Evolutionary conservation across 2,113 vertebrate genomes (phyloP).

Genomic region (Limanda limanda): DNA sequence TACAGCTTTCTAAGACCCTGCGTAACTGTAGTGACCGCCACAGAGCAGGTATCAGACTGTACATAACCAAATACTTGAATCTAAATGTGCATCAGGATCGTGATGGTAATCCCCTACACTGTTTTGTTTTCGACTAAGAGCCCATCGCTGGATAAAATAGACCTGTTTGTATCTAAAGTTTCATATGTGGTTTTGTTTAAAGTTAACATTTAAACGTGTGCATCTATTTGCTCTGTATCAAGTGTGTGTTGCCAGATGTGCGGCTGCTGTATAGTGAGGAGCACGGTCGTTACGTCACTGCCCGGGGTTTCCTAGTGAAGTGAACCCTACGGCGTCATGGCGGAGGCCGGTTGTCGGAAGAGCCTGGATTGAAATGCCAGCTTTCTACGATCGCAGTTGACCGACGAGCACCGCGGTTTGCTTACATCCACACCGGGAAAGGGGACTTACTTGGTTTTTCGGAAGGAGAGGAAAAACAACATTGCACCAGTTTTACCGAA

Average conservation of each 20-base stretch:
- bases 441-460: constrained; percentile 29
- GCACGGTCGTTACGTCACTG: constrained; percentile 79
- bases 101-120: not conserved
- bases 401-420: constrained; percentile 39
- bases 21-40: not conserved
- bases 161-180: not conserved
- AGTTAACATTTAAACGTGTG: not conserved
- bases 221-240: no score
- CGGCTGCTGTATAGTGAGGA: constrained; percentile 21
- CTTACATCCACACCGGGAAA: constrained; percentile 22
- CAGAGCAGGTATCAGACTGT: not conserved
- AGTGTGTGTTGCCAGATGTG: constrained; percentile 38
- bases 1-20: not conserved
- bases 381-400: constrained; percentile 55
- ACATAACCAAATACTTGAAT: no score
- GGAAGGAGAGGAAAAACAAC: constrained; percentile 32
- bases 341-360: constrained; percentile 83
- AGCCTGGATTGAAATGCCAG: constrained; percentile 78
- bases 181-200: not conserved
- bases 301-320: constrained; percentile 84
- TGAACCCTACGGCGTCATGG: constrained; percentile 85
- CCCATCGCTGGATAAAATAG: not conserved
- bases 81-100: no score
- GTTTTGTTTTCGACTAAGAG: not conserved
- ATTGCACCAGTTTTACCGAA: constrained; percentile 35